Evolutionary conservation across 35 echinoderm and acorn worm genomes (phyloP).

Genomic region (Ptychodera flava): DNA sequence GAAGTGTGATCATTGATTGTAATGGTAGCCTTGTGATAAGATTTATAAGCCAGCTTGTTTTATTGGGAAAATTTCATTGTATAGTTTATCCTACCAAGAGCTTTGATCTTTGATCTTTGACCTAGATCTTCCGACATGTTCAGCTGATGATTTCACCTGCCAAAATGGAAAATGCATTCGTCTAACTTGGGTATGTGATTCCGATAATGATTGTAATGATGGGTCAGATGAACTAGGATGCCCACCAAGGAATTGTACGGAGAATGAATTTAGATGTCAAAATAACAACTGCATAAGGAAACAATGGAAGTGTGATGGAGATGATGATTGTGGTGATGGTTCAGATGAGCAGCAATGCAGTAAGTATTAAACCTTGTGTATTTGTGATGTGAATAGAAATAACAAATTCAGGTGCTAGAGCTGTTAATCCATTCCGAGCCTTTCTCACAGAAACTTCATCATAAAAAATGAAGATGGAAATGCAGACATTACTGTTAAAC

Average conservation of each 20-base stretch:
- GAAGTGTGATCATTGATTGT: too few species aligned
- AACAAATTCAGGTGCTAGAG: too few species aligned
- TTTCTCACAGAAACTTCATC: too few species aligned
- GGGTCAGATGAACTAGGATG: slow-evolving; percentile 26
- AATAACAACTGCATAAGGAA: slow-evolving; percentile 9
- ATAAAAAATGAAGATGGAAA: too few species aligned
- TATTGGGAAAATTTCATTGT: too few species aligned
- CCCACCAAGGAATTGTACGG: neutral
- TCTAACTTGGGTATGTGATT: slow-evolving; percentile 22
- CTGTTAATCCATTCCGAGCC: too few species aligned
- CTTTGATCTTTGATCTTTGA: too few species aligned
- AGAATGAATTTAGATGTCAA: neutral
- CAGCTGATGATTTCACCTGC: slow-evolving; percentile 1
- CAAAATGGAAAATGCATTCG: slow-evolving; percentile 22
- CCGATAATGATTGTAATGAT: slow-evolving; percentile 35
- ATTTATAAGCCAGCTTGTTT: too few species aligned
- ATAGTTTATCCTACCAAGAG: too few species aligned
- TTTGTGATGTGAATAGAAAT: neutral
- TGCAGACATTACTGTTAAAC: too few species aligned
- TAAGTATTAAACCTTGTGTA: neutral
- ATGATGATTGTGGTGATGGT: slow-evolving; percentile 10
- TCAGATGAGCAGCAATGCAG: slow-evolving; percentile 19
- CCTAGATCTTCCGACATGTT: slow-evolving; percentile 35
- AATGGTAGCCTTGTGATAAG: too few species aligned
- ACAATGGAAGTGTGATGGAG: slow-evolving; percentile 15